Base-by-base conservation (phyloP, 92 coral and sea anemone species). In the Epizoanthus ramosus region DNA sequence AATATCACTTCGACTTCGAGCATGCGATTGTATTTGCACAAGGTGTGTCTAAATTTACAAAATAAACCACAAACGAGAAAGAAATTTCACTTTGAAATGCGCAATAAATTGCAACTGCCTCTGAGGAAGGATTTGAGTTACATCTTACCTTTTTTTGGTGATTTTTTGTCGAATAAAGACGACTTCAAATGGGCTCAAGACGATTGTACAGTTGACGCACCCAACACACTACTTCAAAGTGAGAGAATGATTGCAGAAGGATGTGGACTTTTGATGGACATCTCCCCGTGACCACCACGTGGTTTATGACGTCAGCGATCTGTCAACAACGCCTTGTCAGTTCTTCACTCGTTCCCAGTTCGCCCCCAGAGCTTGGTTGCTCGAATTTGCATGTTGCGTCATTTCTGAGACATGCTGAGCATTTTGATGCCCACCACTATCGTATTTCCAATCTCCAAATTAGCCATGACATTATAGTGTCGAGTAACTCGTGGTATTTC, bases 201-300 rank as follows among this genome's bases (percentile, higher is more conserved):
- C 39, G 39, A 71, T 28, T n/a, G 4, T 53, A 24, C 5, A 67
- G 18, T 71, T 45, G 75, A n/a, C 58, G 37, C 58, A 47, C 75
- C 71, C 75, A 71, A 71, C 75, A 24, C 54, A 71, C 24, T 19
- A 56, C 57, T 71, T 47, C 54, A 16, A 71, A 70, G 75, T 71
- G 75, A 71, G 58, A 71, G 75, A 45, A 71, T 35, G 75, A 43
- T 71, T 10, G 75, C 4, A 19, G 33, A 3, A 25, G 43, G 58
- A 8, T 45, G 15, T 41, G 21, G 75, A 71, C 57, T 71, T 71
- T 71, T 71, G 75, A 71, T 71, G 75, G 58, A 43, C 75, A 71
- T 71, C 75, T n/a, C 75, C 75, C 75, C 57, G 57, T 71, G 75
- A 71, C 14, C 7, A 71, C 54, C 75, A 71, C 75, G 75, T 71